A percentile compares a stretch with the other conserved stretches of the same genome.
These are phyloP conservation scores for Lagopus muta DNA, from an alignment of 2,113 vertebrate genomes.

Conservation along the genomic window DNA sequence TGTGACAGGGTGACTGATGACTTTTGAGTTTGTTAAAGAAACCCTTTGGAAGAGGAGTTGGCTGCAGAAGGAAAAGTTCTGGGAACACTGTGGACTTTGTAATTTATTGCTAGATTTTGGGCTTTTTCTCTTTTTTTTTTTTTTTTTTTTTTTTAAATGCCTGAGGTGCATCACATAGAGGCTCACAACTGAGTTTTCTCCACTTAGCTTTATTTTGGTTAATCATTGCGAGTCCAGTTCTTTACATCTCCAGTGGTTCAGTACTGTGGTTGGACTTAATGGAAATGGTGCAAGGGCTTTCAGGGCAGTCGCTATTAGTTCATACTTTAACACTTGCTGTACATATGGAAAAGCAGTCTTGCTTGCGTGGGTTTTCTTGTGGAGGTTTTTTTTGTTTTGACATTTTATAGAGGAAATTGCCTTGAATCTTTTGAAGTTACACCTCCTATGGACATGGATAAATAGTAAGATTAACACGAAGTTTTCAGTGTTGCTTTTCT, in stretches of 20 bases:
- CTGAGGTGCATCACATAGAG: not conserved
- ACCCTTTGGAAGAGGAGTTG: not conserved
- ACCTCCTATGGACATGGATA: not conserved
- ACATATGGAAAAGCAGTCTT: not conserved
- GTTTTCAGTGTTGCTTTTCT: not conserved
- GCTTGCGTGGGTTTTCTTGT: not conserved
- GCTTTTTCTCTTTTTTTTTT: too few species aligned
- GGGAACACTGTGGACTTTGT: not conserved
- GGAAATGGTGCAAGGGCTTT: not conserved
- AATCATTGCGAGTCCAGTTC: not conserved
- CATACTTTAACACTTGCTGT: not conserved
- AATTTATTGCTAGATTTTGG: not conserved
- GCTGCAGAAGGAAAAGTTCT: not conserved
- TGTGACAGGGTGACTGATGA: not conserved
- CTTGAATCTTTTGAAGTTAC: not conserved
- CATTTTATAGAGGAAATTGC: conserved; percentile 1
- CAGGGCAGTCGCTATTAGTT: not conserved
- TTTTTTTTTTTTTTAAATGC: not conserved
- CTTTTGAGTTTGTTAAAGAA: not conserved
- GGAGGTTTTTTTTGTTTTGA: not conserved
- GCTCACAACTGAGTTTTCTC: not conserved
- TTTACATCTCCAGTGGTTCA: not conserved
- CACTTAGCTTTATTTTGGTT: not conserved
- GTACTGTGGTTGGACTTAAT: not conserved
- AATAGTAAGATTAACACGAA: not conserved